Conservation (phyloP, 2,113 vertebrate genomes). For the Hipposideros armiger region DNA sequence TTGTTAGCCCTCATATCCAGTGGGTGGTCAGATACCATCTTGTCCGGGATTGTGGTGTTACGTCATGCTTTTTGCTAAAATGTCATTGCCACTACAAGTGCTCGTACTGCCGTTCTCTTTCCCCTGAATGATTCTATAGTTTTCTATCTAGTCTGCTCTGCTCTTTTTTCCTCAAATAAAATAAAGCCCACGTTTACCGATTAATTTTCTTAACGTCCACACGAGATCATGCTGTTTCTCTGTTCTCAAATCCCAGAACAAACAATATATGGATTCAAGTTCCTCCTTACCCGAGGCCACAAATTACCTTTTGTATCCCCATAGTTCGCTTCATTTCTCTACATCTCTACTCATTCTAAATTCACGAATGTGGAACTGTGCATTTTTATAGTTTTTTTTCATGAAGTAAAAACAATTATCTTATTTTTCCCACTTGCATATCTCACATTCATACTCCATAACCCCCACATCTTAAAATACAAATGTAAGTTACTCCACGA, state of each 20-base stretch:
- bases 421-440: background rate
- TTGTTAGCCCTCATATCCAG: background rate
- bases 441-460: background rate
- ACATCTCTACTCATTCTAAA: background rate
- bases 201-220: background rate
- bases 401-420: background rate
- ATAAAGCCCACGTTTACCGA: background rate
- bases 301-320: background rate
- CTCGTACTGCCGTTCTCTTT: background rate
- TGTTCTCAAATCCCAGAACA: background rate
- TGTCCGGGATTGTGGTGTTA: background rate
- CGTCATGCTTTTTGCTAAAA: background rate
- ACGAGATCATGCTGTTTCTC: background rate
- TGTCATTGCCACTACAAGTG: background rate
- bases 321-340: background rate
- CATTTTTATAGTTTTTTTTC: background rate
- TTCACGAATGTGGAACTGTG: background rate
- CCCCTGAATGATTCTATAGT: background rate
- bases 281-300: background rate
- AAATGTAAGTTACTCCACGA: background rate
- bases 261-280: background rate
- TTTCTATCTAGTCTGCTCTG: background rate
- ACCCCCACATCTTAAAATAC: background rate
- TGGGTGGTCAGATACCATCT: background rate
- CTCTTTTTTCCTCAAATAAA: background rate